phyloP scores from a whole-genome alignment of 1,140 invertebrate genomes.

The Magallana gigas region DNA sequence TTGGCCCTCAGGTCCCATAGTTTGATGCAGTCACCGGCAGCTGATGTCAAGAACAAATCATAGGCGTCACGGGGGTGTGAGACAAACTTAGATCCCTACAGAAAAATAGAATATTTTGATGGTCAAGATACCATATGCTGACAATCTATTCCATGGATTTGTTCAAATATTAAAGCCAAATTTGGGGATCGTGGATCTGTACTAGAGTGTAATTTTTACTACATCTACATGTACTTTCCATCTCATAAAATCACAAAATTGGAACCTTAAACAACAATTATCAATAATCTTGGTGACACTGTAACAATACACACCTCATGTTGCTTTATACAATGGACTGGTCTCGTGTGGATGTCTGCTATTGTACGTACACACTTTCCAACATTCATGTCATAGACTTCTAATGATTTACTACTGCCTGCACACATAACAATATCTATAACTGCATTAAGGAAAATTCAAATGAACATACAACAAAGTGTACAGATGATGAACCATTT shows the following conservation, averaged over 20 bases:
- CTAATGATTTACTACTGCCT: slow-evolving; percentile 76
- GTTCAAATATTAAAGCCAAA: too few species aligned
- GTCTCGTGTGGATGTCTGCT: slow-evolving; percentile 73
- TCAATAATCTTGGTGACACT: too few species aligned
- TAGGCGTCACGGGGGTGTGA: slow-evolving; percentile 74
- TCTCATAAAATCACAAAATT: too few species aligned
- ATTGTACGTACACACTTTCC: slow-evolving; percentile 71
- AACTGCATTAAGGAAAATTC: background rate
- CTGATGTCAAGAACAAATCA: slow-evolving; percentile 77
- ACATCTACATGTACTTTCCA: too few species aligned
- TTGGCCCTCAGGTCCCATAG: slow-evolving; percentile 79
- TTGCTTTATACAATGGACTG: slow-evolving; percentile 73
- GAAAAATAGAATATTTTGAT: background rate
- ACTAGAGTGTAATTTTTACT: too few species aligned
- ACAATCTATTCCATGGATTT: too few species aligned
- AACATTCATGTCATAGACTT: slow-evolving; percentile 78
- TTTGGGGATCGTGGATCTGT: too few species aligned
- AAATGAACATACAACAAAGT: background rate
- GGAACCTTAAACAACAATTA: too few species aligned
- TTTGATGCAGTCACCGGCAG: slow-evolving; percentile 78
- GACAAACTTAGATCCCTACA: slow-evolving; percentile 75
- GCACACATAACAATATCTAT: slow-evolving; percentile 77
- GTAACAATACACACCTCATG: slow-evolving; percentile 71
- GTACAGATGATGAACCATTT: too few species aligned
- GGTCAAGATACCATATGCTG: too few species aligned